These are phyloP conservation scores for Morus bassanus DNA, from an alignment of 2,797 vertebrate genomes.

Conservation along the genomic window DNA sequence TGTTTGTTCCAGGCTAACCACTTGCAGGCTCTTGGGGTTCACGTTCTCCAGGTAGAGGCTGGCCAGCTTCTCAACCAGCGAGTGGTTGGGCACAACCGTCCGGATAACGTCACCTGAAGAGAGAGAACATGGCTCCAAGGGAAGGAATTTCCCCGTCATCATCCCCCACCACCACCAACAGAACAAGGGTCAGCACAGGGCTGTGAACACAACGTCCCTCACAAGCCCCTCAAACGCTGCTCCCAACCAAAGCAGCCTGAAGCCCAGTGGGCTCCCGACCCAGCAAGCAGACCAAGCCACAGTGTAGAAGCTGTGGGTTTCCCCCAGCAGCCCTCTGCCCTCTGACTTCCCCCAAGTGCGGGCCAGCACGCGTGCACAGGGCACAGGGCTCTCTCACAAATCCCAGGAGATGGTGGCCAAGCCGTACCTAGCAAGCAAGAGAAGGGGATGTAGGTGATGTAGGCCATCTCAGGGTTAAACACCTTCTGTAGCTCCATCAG, in stretches of 20 bases:
- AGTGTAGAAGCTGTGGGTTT: not conserved
- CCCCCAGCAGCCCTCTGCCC: not conserved
- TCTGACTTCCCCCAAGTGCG: not conserved
- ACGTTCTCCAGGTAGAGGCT: conserved; percentile 85
- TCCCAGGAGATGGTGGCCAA: not conserved
- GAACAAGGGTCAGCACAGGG: not conserved
- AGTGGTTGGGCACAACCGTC: conserved; percentile 88
- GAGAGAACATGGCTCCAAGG: not conserved
- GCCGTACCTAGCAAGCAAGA: conserved; percentile 90
- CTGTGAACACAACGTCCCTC: not conserved
- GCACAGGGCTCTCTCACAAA: not conserved
- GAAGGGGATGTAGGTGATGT: conserved; percentile 94
- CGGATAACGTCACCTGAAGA: conserved; percentile 86
- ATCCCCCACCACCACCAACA: not conserved
- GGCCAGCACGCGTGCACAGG: fast-evolving
- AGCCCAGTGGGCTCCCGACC: not conserved
- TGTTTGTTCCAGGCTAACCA: conserved; percentile 6
- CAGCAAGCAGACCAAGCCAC: not conserved
- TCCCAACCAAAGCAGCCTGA: not conserved
- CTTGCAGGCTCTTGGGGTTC: conserved; percentile 72
- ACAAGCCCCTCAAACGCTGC: not conserved
- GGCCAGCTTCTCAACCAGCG: conserved; percentile 87
- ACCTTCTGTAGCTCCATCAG: conserved; percentile 91
- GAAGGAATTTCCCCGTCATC: not conserved
- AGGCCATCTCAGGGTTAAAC: conserved; percentile 95